phyloP scores from a whole-genome alignment of 2,888 invertebrate species.

The Drosophila neonasuta region DNA sequence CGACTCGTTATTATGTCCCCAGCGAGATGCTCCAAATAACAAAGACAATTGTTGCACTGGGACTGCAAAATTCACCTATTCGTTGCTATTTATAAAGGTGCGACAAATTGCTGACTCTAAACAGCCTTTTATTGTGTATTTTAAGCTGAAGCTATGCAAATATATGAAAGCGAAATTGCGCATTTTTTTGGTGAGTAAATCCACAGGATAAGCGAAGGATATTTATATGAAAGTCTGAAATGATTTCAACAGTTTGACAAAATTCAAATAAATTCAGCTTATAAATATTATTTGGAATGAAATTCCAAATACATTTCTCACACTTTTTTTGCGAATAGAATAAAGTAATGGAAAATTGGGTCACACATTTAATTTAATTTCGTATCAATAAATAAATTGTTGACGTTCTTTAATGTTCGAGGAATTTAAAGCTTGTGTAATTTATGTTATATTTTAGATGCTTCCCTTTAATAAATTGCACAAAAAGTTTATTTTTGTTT shows the following conservation, averaged over 20 bases:
- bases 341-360: too few species aligned
- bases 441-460: too few species aligned
- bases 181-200: neutral
- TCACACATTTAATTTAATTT: too few species aligned
- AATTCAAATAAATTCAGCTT: neutral
- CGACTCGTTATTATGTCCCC: constrained; percentile 53
- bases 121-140: neutral
- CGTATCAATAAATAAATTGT: too few species aligned
- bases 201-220: neutral
- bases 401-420: too few species aligned
- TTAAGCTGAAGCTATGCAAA: neutral
- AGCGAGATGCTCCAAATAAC: constrained; percentile 64
- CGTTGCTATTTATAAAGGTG: constrained; percentile 7
- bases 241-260: neutral
- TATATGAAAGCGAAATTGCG: neutral
- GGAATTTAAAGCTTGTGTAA: too few species aligned
- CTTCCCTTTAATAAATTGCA: too few species aligned
- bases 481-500: neutral
- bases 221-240: neutral
- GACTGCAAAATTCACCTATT: constrained; percentile 8
- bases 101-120: constrained; percentile 22
- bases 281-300: neutral
- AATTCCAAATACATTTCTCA: too few species aligned
- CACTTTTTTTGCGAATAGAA: too few species aligned
- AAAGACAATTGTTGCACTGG: constrained; percentile 47